Evolutionary conservation across 2,888 invertebrate genomes (phyloP).

Genomic region (Marasmarcha lunaedactyla): DNA sequence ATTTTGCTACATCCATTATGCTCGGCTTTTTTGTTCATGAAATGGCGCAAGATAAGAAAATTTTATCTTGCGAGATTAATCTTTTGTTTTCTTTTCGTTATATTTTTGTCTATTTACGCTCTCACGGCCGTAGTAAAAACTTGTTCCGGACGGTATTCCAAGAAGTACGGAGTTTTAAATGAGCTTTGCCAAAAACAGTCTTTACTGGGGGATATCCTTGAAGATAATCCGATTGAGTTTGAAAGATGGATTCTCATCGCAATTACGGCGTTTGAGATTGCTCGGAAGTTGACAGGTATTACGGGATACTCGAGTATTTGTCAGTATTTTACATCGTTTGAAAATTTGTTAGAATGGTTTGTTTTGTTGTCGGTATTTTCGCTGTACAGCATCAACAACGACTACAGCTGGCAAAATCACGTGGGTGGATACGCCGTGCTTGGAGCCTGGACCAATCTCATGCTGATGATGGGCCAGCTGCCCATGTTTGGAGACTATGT

Average conservation of each 20-base stretch:
- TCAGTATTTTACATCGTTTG: slow-evolving; percentile 85
- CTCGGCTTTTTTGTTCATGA: slow-evolving; percentile 87
- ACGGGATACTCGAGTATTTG: slow-evolving; percentile 82
- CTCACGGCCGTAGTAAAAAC: slow-evolving; percentile 81
- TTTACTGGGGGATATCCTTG: slow-evolving; percentile 76
- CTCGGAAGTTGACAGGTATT: slow-evolving; percentile 83
- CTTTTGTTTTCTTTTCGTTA: slow-evolving; percentile 83
- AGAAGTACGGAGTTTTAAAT: slow-evolving; percentile 70
- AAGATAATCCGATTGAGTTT: slow-evolving; percentile 82
- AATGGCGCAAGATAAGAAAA: slow-evolving; percentile 91
- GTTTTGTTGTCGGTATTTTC: slow-evolving; percentile 86
- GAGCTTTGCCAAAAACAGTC: slow-evolving; percentile 82
- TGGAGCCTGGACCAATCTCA: slow-evolving; percentile 88
- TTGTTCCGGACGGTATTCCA: slow-evolving; percentile 64
- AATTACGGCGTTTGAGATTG: slow-evolving; percentile 81
- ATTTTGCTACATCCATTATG: slow-evolving; percentile 88
- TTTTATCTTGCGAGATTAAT: slow-evolving; percentile 86
- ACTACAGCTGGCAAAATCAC: slow-evolving; percentile 88
- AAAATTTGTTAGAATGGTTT: slow-evolving; percentile 90
- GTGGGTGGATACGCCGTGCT: slow-evolving; percentile 88
- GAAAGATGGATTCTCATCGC: slow-evolving; percentile 84
- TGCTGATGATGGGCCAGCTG: slow-evolving; percentile 89
- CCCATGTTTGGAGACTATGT: slow-evolving; percentile 92
- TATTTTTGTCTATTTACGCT: slow-evolving; percentile 83
- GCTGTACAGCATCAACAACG: slow-evolving; percentile 81